Percentiles rank a stretch among this genome's conserved stretches.
Conservation (phyloP, 2,797 vertebrate genomes). For the Champsocephalus esox region DNA sequence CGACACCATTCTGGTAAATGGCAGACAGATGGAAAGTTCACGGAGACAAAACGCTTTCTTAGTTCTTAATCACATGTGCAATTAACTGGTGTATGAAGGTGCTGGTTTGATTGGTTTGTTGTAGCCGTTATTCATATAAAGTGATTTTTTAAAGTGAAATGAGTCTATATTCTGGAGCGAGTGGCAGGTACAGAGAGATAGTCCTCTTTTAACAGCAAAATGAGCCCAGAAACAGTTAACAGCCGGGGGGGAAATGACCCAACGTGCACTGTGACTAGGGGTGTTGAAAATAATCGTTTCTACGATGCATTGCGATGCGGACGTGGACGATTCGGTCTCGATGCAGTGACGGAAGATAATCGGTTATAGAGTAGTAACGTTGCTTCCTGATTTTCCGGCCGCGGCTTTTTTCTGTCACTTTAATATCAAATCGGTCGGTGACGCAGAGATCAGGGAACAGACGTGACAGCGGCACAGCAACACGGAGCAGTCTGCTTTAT, state of each 20-base stretch:
- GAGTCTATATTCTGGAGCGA: conserved; percentile 8
- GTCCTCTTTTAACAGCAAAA: conserved; percentile 8
- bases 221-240: conserved; percentile 6
- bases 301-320: no score
- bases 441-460: no score
- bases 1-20: conserved; percentile 75
- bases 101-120: conserved; percentile 51
- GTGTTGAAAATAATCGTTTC: no score
- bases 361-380: no score
- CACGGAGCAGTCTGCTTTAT: no score
- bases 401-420: no score
- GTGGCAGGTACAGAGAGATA: neutral
- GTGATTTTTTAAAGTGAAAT: conserved; percentile 29
- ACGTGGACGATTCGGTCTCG: no score
- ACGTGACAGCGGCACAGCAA: no score
- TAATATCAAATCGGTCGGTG: no score
- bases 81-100: conserved; percentile 64
- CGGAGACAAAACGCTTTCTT: conserved; percentile 68
- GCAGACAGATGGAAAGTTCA: conserved; percentile 80
- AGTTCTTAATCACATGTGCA: conserved; percentile 74
- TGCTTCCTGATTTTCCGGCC: no score
- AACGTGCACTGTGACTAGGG: neutral
- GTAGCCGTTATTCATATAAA: conserved; percentile 28
- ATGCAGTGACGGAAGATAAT: no score
- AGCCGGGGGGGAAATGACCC: conserved; percentile 23